phyloP scores from a whole-genome alignment of 2,113 vertebrate genomes.

The Brachirus orientalis region DNA sequence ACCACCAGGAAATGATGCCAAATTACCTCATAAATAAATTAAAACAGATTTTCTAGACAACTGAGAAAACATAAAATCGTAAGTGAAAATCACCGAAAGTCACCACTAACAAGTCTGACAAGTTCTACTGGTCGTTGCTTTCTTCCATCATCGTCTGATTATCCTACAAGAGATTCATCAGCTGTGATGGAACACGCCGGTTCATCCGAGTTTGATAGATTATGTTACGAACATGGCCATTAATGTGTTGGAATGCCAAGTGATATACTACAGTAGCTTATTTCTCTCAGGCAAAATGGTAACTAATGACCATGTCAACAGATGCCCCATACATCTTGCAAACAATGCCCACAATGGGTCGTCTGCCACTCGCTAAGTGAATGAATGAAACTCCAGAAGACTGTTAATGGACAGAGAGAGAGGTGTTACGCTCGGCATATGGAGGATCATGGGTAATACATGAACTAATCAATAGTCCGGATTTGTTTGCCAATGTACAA shows the following conservation, averaged over 20 bases:
- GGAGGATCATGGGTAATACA: slow-evolving; percentile 71
- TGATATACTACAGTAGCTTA: slow-evolving; percentile 65
- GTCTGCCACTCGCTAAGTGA: slow-evolving; percentile 67
- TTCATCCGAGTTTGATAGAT: slow-evolving; percentile 70
- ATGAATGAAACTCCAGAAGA: slow-evolving; percentile 73
- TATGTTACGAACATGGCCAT: slow-evolving; percentile 59
- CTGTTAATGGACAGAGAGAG: slow-evolving; percentile 72
- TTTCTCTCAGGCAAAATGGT: slow-evolving; percentile 71
- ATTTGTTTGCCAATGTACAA: slow-evolving; percentile 58
- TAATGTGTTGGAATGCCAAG: slow-evolving; percentile 68
- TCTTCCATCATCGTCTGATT: slow-evolving; percentile 47
- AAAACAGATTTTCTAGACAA: neutral
- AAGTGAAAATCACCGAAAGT: slow-evolving; percentile 10
- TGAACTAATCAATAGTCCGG: slow-evolving; percentile 75
- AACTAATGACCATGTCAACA: slow-evolving; percentile 75
- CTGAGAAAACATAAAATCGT: slow-evolving; percentile 1
- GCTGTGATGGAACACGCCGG: slow-evolving; percentile 50
- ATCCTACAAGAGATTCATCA: slow-evolving; percentile 60
- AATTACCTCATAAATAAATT: neutral
- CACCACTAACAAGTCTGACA: slow-evolving; percentile 24
- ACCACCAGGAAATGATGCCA: no score
- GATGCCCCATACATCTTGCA: slow-evolving; percentile 72
- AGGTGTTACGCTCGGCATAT: slow-evolving; percentile 75
- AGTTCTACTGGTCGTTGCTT: slow-evolving; percentile 17
- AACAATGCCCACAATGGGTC: slow-evolving; percentile 72